A percentile compares a stretch with the other conserved stretches of the same genome.
These are phyloP conservation scores for Gracilinanus agilis DNA, from an alignment of 2,113 vertebrate genomes.

Conservation along the genomic window DNA sequence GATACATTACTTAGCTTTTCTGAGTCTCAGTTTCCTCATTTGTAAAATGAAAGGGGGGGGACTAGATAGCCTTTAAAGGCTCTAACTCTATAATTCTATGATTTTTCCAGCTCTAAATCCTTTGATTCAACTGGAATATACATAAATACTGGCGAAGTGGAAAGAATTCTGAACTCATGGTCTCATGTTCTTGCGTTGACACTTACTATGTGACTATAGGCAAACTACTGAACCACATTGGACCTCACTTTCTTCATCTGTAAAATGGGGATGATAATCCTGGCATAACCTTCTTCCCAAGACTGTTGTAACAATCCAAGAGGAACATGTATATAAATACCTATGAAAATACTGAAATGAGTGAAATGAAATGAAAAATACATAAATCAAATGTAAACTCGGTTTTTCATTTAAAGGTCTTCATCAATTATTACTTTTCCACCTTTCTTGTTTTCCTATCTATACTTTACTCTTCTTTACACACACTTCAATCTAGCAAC, in stretches of 20 bases:
- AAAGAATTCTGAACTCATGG: background rate
- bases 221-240: background rate
- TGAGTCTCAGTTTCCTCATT: too few relatives aligned
- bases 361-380: too few relatives aligned
- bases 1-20: too few relatives aligned
- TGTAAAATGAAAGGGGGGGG: background rate
- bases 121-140: background rate
- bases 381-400: background rate
- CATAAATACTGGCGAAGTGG: background rate
- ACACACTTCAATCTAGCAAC: background rate
- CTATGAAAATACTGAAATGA: background rate
- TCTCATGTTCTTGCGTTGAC: background rate
- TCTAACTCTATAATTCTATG: background rate
- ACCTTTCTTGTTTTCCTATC: background rate
- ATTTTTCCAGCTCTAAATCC: background rate
- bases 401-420: background rate
- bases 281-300: background rate
- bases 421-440: background rate
- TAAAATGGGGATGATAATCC: background rate
- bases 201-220: background rate
- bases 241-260: background rate
- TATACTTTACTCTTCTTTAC: background rate
- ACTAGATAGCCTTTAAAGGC: background rate
- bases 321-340: background rate
- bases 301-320: background rate